Evolutionary conservation across 2,888 invertebrate genomes (phyloP).

Genomic region (Petrophora chlorosata): DNA sequence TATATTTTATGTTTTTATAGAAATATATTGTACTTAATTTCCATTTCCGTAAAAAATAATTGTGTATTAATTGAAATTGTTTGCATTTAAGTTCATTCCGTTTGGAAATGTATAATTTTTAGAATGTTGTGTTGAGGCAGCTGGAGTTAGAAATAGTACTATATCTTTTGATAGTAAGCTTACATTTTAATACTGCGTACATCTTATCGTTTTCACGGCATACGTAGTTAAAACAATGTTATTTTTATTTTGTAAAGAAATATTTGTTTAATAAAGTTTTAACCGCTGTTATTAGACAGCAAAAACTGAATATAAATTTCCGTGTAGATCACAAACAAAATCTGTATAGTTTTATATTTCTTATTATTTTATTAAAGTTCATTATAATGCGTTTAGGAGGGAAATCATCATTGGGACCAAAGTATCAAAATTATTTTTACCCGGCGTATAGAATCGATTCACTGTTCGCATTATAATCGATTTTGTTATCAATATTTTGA

Average conservation of each 20-base stretch:
- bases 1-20: neutral
- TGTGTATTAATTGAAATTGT: neutral
- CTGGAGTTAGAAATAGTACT: slow-evolving; percentile 29
- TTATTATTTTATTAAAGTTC: neutral
- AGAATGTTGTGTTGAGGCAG: slow-evolving; percentile 51
- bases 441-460: slow-evolving; percentile 5
- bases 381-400: slow-evolving; percentile 31
- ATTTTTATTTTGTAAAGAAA: too few relatives aligned
- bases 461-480: slow-evolving; percentile 22
- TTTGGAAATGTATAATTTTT: slow-evolving; percentile 18
- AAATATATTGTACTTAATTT: slow-evolving; percentile 14
- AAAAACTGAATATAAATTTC: too few relatives aligned
- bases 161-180: slow-evolving; percentile 13
- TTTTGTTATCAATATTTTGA: slow-evolving; percentile 19
- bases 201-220: neutral
- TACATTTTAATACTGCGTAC: slow-evolving; percentile 10
- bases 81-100: slow-evolving; percentile 45
- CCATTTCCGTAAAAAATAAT: neutral
- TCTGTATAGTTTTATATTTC: neutral
- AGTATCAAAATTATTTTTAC: slow-evolving; percentile 38
- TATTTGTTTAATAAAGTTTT: too few relatives aligned
- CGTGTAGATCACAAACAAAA: too few relatives aligned
- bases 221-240: too few relatives aligned
- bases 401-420: slow-evolving; percentile 57
- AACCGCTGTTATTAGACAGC: too few relatives aligned